phyloP scores from a whole-genome alignment of 2,113 vertebrate genomes.

The Lophochroa leadbeateri region DNA sequence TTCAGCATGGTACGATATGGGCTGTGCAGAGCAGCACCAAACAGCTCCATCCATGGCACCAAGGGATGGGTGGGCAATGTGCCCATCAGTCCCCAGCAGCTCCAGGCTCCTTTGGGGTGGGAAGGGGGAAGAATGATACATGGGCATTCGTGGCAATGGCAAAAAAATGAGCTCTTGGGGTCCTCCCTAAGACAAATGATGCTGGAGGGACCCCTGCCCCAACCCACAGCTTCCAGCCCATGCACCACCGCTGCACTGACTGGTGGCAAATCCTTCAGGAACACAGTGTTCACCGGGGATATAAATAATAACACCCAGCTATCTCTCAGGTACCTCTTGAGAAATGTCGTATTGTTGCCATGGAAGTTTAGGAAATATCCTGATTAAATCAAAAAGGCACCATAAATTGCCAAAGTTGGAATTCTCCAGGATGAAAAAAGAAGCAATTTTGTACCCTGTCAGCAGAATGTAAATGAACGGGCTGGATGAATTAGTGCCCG shows the following conservation, averaged over 20 bases:
- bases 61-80: rapidly evolving
- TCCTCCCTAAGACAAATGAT: rapidly evolving
- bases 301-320: neutral
- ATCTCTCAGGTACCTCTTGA: neutral
- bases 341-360: neutral
- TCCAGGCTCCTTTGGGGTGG: neutral
- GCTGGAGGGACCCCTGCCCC: neutral
- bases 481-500: conserved; percentile 24
- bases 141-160: neutral
- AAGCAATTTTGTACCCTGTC: conserved; percentile 32
- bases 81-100: neutral
- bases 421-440: conserved; percentile 13
- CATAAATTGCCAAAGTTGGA: conserved; percentile 15
- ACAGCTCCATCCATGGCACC: rapidly evolving
- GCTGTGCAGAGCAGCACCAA: neutral
- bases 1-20: neutral
- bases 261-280: neutral
- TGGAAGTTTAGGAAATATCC: conserved; percentile 34
- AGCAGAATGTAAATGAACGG: conserved; percentile 63
- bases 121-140: rapidly evolving
- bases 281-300: neutral
- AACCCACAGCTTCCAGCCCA: rapidly evolving
- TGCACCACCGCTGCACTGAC: no score
- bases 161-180: neutral
- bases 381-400: conserved; percentile 38